Conservation (phyloP, 2,797 vertebrate genomes). For the Enteromius viviparus region DNA sequence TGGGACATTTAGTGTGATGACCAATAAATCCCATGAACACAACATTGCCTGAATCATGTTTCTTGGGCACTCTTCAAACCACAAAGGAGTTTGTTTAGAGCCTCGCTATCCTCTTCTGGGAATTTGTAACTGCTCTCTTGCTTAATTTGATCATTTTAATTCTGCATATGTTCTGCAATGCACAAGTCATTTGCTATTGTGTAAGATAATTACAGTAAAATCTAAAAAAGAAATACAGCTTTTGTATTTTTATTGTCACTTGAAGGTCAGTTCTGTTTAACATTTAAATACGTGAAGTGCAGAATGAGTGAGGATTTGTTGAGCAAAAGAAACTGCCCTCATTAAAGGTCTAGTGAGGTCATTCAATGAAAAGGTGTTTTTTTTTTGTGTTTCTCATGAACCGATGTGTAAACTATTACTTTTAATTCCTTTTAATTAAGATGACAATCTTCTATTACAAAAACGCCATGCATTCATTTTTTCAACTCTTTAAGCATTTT, state of each 20-base stretch:
- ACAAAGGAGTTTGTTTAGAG: background rate
- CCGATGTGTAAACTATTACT: background rate
- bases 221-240: background rate
- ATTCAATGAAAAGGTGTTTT: background rate
- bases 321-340: background rate
- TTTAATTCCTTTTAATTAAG: conserved; percentile 3
- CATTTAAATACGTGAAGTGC: background rate
- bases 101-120: background rate
- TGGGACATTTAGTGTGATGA: conserved; percentile 87
- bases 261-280: background rate
- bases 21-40: conserved; percentile 96
- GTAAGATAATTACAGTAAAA: background rate
- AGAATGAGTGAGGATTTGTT: background rate
- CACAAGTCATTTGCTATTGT: background rate
- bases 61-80: background rate
- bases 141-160: conserved; percentile 21
- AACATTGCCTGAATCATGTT: conserved; percentile 6
- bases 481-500: background rate
- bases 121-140: background rate
- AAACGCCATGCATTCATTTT: too few relatives aligned
- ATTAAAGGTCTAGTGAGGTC: too few relatives aligned
- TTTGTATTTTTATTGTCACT: background rate
- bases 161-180: background rate
- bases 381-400: background rate
- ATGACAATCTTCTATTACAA: background rate